Percentiles rank a stretch among this genome's conserved stretches.
Conservation (phyloP, 2,113 vertebrate genomes). For the Chascanopsetta lugubris region DNA sequence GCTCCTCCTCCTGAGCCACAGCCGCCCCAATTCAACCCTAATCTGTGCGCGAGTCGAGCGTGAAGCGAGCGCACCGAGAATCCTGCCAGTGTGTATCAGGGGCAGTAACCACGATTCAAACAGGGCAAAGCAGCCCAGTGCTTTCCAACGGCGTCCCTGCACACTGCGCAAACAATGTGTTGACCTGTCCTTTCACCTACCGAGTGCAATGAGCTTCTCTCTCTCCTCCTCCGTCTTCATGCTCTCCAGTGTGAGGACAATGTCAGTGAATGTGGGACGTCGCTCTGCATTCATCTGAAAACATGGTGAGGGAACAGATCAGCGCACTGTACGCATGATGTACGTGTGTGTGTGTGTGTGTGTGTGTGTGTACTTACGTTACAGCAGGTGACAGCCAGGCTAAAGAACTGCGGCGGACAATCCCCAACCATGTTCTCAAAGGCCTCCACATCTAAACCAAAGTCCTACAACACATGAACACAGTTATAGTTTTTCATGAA, state of each 20-base stretch:
- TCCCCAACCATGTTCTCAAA: slow-evolving; percentile 89
- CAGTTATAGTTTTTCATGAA: background rate
- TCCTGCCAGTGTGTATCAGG: too few species aligned
- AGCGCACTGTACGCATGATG: fast-evolving
- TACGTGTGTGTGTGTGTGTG: background rate
- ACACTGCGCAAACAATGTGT: too few species aligned
- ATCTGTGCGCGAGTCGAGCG: background rate
- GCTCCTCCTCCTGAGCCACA: background rate
- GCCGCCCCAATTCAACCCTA: background rate
- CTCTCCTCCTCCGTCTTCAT: slow-evolving; percentile 57
- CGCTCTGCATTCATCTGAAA: slow-evolving; percentile 85
- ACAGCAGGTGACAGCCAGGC: slow-evolving; percentile 91
- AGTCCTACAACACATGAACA: slow-evolving; percentile 81
- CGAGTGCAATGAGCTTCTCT: slow-evolving; percentile 56
- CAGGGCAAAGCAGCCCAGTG: too few species aligned
- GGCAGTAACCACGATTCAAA: too few species aligned
- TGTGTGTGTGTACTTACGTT: slow-evolving; percentile 78
- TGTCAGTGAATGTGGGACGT: slow-evolving; percentile 86
- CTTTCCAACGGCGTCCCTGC: too few species aligned
- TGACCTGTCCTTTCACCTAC: slow-evolving; percentile 60
- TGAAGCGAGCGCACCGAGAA: background rate
- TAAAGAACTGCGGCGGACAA: slow-evolving; percentile 87
- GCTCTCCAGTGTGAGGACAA: slow-evolving; percentile 84
- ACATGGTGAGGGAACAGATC: background rate
- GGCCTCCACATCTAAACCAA: slow-evolving; percentile 88